phyloP scores from a whole-genome alignment of 2,113 vertebrate genomes.

The Sapajus apella region DNA sequence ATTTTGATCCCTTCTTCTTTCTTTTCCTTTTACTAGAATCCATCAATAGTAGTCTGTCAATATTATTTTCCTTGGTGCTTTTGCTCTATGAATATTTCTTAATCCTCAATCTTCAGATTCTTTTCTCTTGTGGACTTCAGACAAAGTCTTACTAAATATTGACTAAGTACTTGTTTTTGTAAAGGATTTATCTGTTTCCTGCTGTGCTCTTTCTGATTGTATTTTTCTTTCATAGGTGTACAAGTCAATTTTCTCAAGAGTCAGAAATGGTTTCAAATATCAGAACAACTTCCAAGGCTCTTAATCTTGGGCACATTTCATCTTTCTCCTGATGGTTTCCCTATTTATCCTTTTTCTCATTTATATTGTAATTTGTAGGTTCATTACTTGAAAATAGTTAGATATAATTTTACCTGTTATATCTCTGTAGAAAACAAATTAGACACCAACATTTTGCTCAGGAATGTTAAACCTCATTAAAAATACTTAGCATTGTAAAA shows the following conservation, averaged over 20 bases:
- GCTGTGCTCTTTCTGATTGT: background rate
- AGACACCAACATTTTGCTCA: background rate
- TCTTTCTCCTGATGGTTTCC: background rate
- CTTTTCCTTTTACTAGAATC: background rate
- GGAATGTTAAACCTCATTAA: background rate
- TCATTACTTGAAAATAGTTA: background rate
- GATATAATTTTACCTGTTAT: background rate
- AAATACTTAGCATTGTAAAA: background rate
- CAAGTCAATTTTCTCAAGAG: slow-evolving; percentile 8
- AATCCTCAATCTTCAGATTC: background rate
- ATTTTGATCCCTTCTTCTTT: background rate
- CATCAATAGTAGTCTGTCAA: background rate
- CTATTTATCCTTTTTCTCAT: background rate
- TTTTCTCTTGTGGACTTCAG: background rate
- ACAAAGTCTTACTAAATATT: slow-evolving; percentile 61
- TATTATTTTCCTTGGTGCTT: background rate
- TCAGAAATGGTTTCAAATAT: slow-evolving; percentile 44
- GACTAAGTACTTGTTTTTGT: background rate
- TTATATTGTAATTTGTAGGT: background rate
- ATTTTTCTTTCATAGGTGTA: slow-evolving; percentile 33
- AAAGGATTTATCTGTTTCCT: slow-evolving; percentile 40
- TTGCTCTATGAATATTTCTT: background rate
- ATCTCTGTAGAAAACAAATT: background rate
- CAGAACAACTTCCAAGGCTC: slow-evolving; percentile 17
- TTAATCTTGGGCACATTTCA: slow-evolving; percentile 10